Base-by-base conservation (phyloP, 2,888 invertebrate species). In the Eutolmus rufibarbis region DNA sequence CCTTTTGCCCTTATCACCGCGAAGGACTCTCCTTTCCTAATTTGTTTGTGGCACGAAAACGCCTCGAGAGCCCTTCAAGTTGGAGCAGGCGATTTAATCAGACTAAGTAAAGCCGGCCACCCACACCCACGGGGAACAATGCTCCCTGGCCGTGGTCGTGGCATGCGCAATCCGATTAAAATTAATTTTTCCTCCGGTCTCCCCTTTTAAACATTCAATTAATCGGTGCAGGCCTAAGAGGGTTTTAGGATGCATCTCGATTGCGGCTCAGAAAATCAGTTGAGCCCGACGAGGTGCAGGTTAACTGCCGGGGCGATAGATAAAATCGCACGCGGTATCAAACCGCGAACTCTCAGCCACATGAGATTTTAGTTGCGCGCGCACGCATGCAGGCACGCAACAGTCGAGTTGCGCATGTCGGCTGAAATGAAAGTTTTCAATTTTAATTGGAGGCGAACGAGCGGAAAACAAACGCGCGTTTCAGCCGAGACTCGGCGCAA, bases 131-230 rank as follows among this genome's bases (percentile, higher is more conserved):
- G 28, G 12, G 40, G 78, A 78, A 78, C 78, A 78, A 78, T 78
- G 43, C 78, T 78, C 43, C 78, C 37, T 43, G 56, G n/a, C 14
- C 34, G 56, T 5, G 23, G 56, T 66, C 66, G 81, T 28, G 31
- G 81, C 81, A 81, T 81, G 81, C 81, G 81, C 81, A 56, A 81
- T 81, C 81, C 81, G 81, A 81, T 81, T 81, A 81, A 81, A 46
- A 56, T 81, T 81, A 51, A 81, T 56, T 81, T 81, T 57, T 56
- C 23, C 19, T 66, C 23, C 12, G 28, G 23, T 7, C 23, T 9
- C 66, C 23, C 66, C 23, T 66, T n/a, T 23, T 56, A 56, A 16
- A 66, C 66, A 66, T 81, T 81, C 81, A 81, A 81, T 81, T 81
- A 81, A 81, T 31, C 81, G 23, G 28, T 16, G 14, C 51, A n/a